Base-by-base conservation (phyloP, 1,140 invertebrate genomes). In the Pachyrhynchus sulphureomaculatus region DNA sequence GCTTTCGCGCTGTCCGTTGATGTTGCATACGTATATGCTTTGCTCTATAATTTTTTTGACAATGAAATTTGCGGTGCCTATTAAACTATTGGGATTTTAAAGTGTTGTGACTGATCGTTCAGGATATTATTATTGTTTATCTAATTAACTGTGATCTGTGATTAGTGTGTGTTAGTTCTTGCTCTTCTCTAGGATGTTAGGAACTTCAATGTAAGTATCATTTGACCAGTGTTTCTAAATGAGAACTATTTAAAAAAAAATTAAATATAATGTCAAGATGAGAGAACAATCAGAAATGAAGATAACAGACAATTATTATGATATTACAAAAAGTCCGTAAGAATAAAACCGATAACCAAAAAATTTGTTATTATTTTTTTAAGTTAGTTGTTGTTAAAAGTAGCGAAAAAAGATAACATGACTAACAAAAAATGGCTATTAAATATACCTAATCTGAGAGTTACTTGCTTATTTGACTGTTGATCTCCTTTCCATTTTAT, bases 1-100 rank as follows among this genome's bases (percentile, higher is more conserved):
- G 66, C 67, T 70, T 62, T 68, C 73, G 74, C 71, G 74, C 71
- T 71, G 65, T 61, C 67, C 65, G 65, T 62, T 68, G 68, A 69
- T 71, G 62, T 71, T 63, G 68, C 68, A 68, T 74, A n/a, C 73
- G 72, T 20, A 23, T 33, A 47, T 17, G 20, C 41, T 56, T 55
- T 47, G 53, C 54, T 55, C 56, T 44, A 39, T 65, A 37, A 60
- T 63, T 64, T 33, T 39, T 55, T 56, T 59, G 47, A 55, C 57
- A 63, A 67, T 69, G 62, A 62, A 23, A 55, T 12, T 51, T 63
- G 44, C 57, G 51, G 20, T 49, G 32, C 15, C 12, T 42, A 24
- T 54, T 29, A 21, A 29, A 52, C n/a, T 21, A 41, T 6, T 24
- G 24, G 21, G n/a, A 3, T 49, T 20, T 32, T 17, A 21, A 26